Evolutionary conservation across 2,888 invertebrate genomes (phyloP).

Genomic region (Dolichomitus sp.): DNA sequence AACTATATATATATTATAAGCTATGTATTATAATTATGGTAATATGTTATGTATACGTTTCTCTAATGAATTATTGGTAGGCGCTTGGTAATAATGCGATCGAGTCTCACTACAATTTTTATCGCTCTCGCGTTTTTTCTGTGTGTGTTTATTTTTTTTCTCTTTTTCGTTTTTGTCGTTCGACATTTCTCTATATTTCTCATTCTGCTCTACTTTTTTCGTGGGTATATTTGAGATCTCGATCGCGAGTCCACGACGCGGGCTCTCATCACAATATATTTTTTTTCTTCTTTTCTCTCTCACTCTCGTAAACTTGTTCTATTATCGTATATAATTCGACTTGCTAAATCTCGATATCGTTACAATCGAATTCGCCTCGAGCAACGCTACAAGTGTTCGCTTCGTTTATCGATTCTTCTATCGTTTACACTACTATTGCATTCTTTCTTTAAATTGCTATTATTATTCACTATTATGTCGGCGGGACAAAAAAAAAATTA

Average conservation of each 20-base stretch:
- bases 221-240: conserved; percentile 54
- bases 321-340: conserved; percentile 55
- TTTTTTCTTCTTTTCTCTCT: conserved; percentile 45
- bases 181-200: not conserved
- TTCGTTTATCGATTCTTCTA: conserved; percentile 44
- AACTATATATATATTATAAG: conserved; percentile 32
- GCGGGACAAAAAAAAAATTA: conserved; percentile 49
- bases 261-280: conserved; percentile 68
- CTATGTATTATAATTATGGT: conserved; percentile 54
- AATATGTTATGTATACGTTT: conserved; percentile 57
- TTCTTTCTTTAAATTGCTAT: conserved; percentile 26
- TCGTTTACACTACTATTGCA: conserved; percentile 56
- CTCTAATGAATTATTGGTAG: conserved; percentile 66
- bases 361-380: conserved; percentile 43
- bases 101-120: conserved; percentile 54
- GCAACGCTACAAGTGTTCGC: conserved; percentile 50
- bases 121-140: not conserved
- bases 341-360: conserved; percentile 47
- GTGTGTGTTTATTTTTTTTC: conserved; percentile 5
- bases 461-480: conserved; percentile 44
- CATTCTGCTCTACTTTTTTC: conserved; percentile 53
- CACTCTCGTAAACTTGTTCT: conserved; percentile 44
- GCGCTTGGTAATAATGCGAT: conserved; percentile 68
- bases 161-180: conserved; percentile 50
- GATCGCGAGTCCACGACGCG: conserved; percentile 65